Conservation (phyloP, 2,888 invertebrate genomes). For the Strigamia crassipes region DNA sequence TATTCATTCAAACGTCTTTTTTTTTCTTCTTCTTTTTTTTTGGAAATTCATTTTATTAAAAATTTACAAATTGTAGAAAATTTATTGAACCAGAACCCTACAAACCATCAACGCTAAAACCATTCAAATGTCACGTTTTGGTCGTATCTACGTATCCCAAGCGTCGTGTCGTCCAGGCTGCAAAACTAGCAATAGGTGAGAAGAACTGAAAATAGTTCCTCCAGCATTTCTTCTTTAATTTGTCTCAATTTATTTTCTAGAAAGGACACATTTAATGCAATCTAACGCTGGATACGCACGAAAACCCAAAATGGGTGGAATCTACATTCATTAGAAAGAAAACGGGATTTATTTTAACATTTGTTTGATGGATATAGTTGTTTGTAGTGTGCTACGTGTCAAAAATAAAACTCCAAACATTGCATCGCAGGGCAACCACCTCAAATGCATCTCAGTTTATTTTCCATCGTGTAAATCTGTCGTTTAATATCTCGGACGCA, state of each 20-base stretch:
- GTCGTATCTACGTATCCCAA: not conserved
- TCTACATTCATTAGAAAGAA: not conserved
- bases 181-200: not conserved
- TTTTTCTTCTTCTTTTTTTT: no score
- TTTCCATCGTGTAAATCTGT: constrained; percentile 1
- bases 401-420: not conserved
- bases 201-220: no score
- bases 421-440: not conserved
- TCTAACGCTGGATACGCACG: constrained; percentile 23
- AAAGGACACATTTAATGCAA: constrained; percentile 15
- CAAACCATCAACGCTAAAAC: not conserved
- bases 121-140: constrained; percentile 10
- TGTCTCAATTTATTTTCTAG: not conserved
- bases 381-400: not conserved
- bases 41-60: not conserved
- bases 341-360: not conserved
- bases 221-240: not conserved
- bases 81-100: not conserved
- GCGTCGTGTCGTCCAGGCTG: not conserved
- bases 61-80: not conserved
- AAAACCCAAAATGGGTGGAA: constrained; percentile 24
- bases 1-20: not conserved
- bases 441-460: not conserved
- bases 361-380: not conserved
- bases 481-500: not conserved